Conservation (phyloP, 2,797 vertebrate species). For the Crypturellus tataupa region DNA sequence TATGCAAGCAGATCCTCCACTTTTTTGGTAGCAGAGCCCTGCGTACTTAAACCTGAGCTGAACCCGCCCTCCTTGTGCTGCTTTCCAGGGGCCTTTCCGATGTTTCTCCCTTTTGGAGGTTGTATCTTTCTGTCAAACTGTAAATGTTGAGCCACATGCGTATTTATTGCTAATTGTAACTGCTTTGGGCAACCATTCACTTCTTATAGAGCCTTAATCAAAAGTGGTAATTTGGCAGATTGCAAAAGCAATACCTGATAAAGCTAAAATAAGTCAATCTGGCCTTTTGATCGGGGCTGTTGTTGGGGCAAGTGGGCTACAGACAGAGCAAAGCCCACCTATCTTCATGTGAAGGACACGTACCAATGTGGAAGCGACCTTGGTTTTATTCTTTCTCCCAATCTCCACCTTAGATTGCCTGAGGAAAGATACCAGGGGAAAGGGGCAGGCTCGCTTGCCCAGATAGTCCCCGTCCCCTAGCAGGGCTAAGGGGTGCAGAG, state of each 20-base stretch:
- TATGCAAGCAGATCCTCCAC: neutral
- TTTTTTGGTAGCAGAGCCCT: accelerated
- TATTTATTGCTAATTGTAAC: neutral
- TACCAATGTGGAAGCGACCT: accelerated
- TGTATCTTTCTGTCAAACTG: slow-evolving; percentile 49
- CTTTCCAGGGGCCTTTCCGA: neutral
- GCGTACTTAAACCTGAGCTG: neutral
- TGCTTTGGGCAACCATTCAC: neutral
- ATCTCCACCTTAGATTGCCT: neutral
- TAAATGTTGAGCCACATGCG: neutral
- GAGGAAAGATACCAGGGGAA: neutral
- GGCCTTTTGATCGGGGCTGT: accelerated
- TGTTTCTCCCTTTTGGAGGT: neutral
- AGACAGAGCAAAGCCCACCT: neutral
- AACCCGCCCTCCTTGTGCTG: neutral
- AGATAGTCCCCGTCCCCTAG: neutral
- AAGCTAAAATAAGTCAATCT: neutral
- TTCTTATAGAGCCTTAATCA: neutral
- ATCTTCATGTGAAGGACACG: neutral
- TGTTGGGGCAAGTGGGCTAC: neutral
- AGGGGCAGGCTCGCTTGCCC: accelerated
- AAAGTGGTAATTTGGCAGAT: neutral
- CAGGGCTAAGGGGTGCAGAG: neutral
- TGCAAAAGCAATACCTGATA: neutral
- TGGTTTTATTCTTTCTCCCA: neutral